Percentiles rank a stretch among this genome's conserved stretches.
These are phyloP conservation scores for Cetoscarus ocellatus DNA, from an alignment of 2,797 vertebrate species.

Conservation along the genomic window DNA sequence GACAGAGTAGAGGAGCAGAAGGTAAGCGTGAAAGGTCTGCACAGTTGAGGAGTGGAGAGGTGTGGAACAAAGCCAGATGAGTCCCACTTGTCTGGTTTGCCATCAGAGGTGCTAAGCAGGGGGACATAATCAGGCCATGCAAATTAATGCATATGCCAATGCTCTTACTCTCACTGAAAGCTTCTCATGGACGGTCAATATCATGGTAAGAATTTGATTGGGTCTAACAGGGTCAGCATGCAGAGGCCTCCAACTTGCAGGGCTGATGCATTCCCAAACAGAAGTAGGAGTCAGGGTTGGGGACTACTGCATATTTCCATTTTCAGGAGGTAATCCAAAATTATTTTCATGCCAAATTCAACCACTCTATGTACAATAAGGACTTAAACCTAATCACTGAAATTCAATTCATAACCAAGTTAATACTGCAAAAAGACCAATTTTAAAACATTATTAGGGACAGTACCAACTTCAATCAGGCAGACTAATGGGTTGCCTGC, in stretches of 20 bases:
- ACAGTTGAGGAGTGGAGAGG: conserved; percentile 41
- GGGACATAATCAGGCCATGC: conserved; percentile 6
- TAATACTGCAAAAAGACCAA: too few species aligned
- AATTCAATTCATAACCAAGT: too few species aligned
- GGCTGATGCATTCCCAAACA: conserved; percentile 17
- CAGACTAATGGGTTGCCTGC: too few species aligned
- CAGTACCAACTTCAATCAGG: too few species aligned
- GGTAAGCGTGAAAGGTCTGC: conserved; percentile 38
- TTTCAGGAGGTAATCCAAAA: conserved; percentile 59
- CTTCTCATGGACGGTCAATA: conserved; percentile 7
- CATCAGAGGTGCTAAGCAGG: conserved; percentile 48
- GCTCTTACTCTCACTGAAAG: conserved; percentile 13
- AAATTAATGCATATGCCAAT: conserved; percentile 28
- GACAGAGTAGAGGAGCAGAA: conserved; percentile 40
- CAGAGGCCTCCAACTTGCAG: conserved; percentile 28
- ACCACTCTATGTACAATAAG: too few species aligned
- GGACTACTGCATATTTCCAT: conserved; percentile 23
- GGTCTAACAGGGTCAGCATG: conserved; percentile 24
- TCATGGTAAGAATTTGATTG: conserved; percentile 12
- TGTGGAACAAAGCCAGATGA: conserved; percentile 59
- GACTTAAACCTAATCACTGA: too few species aligned
- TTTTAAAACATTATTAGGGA: too few species aligned
- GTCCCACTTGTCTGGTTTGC: conserved; percentile 53
- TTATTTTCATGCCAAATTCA: background rate
- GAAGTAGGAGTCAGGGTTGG: conserved; percentile 22